Evolutionary conservation across 1,140 invertebrate genomes (phyloP), one percentile per base, ranked within the genome.

Genomic region (Meteorus sp.): DNA sequence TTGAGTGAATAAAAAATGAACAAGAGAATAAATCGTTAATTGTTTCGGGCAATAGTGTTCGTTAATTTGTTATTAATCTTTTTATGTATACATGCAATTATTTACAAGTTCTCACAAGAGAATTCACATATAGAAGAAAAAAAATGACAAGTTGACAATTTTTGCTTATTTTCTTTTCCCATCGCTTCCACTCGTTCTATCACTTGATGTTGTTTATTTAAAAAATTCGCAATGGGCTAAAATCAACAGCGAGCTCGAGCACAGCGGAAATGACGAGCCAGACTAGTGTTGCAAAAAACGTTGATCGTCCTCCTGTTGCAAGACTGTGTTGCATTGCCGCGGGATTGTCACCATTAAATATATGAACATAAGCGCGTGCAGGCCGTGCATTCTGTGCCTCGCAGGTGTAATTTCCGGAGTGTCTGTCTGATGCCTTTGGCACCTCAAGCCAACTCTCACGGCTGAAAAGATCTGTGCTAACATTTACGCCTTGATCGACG

Each of bases 321-420:
- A 68, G 58, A 57, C 82, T 82, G 66, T 83, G 82, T 25, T 84
- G 83, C 82, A 84, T 84, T 2, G 83, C 83, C 0, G 83, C 83
- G 3, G 83, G 83, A 68, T 84, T 83, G 68, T 84, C 83, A 23
- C 91, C 91, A 75, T 93, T 91, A 65, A 93, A 86, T 73, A 94
- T 92, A 77, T 93, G 91, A 59, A 94, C 90, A 72, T 88, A 86
- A 59, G 91, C 89, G 63, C 89, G 90, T 53, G 89, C 90, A 0
- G 91, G 88, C 44, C 90, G 86, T 3, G 91, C 90, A 70, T 93
- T 93, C 71, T 89, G 92, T 2, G 92, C 89, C 44, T 91, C 86
- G 72, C 92, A 95, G 5, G 90, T 91, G 74, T 94, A 95, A 78
- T 94, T 94, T 6, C 92, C 92, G 7, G 91, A 91, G 66, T 95